Percentiles rank a stretch among this genome's conserved stretches.
Evolutionary conservation across 2,888 invertebrate genomes (phyloP).

Genomic region (Eutolmus rufibarbis): DNA sequence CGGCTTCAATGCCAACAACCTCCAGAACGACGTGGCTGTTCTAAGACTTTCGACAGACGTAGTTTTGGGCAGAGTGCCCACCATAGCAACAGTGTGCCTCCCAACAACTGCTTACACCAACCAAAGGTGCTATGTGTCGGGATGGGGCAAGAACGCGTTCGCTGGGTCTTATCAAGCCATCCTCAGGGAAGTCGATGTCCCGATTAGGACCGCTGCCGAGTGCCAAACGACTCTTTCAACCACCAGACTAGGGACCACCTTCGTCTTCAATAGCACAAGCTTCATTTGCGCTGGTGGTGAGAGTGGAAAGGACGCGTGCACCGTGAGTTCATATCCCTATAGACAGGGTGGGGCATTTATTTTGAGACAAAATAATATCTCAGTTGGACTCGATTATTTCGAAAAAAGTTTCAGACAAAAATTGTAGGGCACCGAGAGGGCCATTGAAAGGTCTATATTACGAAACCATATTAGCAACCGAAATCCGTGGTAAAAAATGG

Average conservation of each 20-base stretch:
- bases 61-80: constrained; percentile 66
- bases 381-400: too few relatives aligned
- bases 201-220: constrained; percentile 69
- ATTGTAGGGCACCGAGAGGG: too few relatives aligned
- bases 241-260: constrained; percentile 72
- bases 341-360: too few relatives aligned
- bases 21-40: constrained; percentile 84
- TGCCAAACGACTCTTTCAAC: constrained; percentile 71
- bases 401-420: too few relatives aligned
- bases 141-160: constrained; percentile 88
- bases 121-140: constrained; percentile 71
- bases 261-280: constrained; percentile 69
- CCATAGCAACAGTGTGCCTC: constrained; percentile 71
- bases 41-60: constrained; percentile 71
- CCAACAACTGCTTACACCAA: constrained; percentile 64
- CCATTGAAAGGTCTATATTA: too few relatives aligned
- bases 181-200: constrained; percentile 78
- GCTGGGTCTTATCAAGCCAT: constrained; percentile 66
- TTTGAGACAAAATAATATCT: too few relatives aligned
- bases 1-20: constrained; percentile 73
- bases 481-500: too few relatives aligned
- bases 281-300: constrained; percentile 85
- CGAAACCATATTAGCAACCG: too few relatives aligned
- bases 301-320: constrained; percentile 78
- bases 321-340: constrained; percentile 67